phyloP scores from a whole-genome alignment of 1,140 invertebrate genomes.

The Drosophila nannoptera region DNA sequence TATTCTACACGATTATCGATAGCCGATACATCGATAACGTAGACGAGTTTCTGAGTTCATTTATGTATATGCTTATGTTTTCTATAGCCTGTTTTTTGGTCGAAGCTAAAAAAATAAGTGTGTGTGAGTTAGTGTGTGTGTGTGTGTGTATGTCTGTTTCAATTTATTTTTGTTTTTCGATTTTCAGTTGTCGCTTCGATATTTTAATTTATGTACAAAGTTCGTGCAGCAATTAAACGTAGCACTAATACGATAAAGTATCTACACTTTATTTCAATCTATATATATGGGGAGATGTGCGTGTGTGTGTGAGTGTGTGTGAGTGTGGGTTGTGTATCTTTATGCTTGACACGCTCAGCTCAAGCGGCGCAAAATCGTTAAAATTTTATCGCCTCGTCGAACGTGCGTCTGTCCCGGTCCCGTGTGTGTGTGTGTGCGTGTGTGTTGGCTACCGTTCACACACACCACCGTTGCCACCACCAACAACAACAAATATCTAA shows the following conservation, averaged over 20 bases:
- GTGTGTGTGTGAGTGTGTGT: conserved; percentile 32
- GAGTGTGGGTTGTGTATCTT: conserved; percentile 62
- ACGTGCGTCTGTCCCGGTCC: conserved; percentile 44
- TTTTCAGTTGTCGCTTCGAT: conserved; percentile 42
- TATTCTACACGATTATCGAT: neutral
- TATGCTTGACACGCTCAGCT: conserved; percentile 71
- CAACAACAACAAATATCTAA: conserved; percentile 15
- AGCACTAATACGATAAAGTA: conserved; percentile 54
- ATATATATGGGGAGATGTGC: conserved; percentile 29
- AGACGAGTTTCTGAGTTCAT: neutral
- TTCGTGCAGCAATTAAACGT: conserved; percentile 73
- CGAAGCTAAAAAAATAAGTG: conserved; percentile 51
- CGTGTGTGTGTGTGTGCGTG: conserved; percentile 16
- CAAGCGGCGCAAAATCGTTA: conserved; percentile 74
- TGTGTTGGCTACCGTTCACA: conserved; percentile 40
- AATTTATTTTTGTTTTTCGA: neutral
- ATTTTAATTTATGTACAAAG: conserved; percentile 74
- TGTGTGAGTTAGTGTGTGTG: neutral
- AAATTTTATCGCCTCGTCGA: conserved; percentile 71
- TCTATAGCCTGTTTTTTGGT: conserved; percentile 51
- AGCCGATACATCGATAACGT: neutral
- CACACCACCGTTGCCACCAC: conserved; percentile 28
- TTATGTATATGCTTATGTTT: conserved; percentile 1
- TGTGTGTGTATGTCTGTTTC: too few species aligned
- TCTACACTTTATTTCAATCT: conserved; percentile 41